phyloP scores from a whole-genome alignment of 1,140 invertebrate genomes.

The Heliothis virescens region DNA sequence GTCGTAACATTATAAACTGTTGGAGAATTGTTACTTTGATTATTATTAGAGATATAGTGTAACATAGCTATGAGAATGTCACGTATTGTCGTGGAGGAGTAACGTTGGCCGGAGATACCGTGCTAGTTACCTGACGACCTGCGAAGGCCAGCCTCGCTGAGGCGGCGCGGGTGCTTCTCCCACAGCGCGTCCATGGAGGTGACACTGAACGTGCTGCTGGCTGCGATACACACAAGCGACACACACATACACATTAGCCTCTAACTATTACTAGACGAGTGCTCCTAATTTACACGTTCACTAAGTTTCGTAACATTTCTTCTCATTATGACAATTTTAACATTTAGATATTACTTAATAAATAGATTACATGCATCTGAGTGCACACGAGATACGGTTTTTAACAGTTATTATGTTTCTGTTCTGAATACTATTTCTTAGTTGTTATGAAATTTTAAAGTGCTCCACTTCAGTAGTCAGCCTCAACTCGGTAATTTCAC shows the following conservation, averaged over 20 bases:
- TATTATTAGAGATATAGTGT: neutral
- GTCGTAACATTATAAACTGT: neutral
- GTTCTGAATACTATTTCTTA: neutral
- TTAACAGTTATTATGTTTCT: neutral
- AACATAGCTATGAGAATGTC: constrained; percentile 34
- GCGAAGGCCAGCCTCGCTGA: constrained; percentile 90
- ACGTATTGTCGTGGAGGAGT: constrained; percentile 51
- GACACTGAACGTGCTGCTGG: constrained; percentile 87
- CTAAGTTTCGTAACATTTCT: constrained; percentile 40
- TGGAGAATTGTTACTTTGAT: constrained; percentile 38
- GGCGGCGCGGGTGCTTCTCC: constrained; percentile 89
- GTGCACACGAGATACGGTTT: constrained; percentile 21
- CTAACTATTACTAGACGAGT: constrained; percentile 66
- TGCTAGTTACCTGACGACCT: constrained; percentile 89
- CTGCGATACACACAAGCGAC: constrained; percentile 86
- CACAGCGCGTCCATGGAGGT: constrained; percentile 90
- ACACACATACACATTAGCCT: constrained; percentile 83
- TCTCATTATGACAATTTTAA: constrained; percentile 41
- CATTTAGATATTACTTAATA: constrained; percentile 23
- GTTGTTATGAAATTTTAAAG: neutral
- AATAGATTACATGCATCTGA: constrained; percentile 14
- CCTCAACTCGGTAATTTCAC: neutral
- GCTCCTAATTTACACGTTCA: constrained; percentile 55
- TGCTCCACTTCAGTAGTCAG: neutral
- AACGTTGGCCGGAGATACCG: constrained; percentile 37